Base-by-base conservation (phyloP, 2,113 vertebrate species). In the Taxidea taxus region DNA sequence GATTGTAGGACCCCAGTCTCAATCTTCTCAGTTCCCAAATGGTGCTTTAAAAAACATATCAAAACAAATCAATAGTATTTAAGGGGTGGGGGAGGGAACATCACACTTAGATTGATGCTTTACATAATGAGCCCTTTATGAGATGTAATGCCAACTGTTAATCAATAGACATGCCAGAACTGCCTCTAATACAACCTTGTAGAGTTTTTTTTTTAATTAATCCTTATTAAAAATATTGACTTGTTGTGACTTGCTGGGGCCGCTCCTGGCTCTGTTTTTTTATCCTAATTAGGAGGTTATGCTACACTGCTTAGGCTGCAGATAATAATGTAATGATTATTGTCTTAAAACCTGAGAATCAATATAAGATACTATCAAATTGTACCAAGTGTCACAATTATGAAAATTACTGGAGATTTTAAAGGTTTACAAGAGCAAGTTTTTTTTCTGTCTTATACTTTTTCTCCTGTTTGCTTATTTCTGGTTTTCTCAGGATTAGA, bases 221-320 rank as follows among this genome's bases (percentile, higher is more conserved):
- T 99, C 98, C 98, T 99, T 99, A 99, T 99, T 99, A 99, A 99
- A 99, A 99, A 99, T 99, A 99, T 99, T 99, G 99, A 99, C 98
- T 99, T 98, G 91, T 98, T 99, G 97, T 99, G 99, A 99, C 98
- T 99, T 99, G 97, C 98, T 97, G 98, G 98, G 97, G 92, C 98
- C 89, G 98, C 98, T 98, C 90, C 98, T 98, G 98, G 98, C 98
- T 97, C 95, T 95, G 96, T 98, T 98, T 99, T 99, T 99, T 99
- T 98, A 98, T 98, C 98, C 98, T 99, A 99, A 99, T 99, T 99
- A 99, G 98, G 98, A 98, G 98, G 99, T 98, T 98, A 97, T 96
- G 96, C 98, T 98, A 97, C 94, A 98, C 94, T 98, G 98, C 97
- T 99, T 98, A 98, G 98, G 97, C 98, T 98, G 96, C 97, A 98